Evolutionary conservation across 2,113 vertebrate genomes (phyloP).

Genomic region (Protobothrops mucrosquamatus): DNA sequence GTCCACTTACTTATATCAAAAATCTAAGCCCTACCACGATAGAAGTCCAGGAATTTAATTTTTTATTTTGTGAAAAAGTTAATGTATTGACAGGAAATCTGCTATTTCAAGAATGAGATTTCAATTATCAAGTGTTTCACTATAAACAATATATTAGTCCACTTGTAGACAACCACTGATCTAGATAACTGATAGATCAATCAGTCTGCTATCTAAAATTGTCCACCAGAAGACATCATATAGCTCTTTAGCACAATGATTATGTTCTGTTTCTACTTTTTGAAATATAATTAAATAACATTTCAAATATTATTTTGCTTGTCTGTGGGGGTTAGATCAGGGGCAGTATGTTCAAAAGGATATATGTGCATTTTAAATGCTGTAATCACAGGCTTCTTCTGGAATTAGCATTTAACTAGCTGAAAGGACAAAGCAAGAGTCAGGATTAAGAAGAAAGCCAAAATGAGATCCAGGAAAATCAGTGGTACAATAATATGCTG

Average conservation of each 20-base stretch:
- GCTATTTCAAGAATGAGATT: neutral
- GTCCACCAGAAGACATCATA: conserved; percentile 34
- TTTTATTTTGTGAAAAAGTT: neutral
- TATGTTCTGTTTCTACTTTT: neutral
- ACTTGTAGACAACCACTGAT: neutral
- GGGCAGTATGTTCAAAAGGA: neutral
- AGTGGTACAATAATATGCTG: neutral
- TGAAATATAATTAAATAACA: neutral
- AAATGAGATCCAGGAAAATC: neutral
- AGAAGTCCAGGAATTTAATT: neutral
- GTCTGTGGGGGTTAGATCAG: neutral
- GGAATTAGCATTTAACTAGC: neutral
- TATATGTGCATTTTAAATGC: neutral
- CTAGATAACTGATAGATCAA: neutral
- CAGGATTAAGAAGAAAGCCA: neutral
- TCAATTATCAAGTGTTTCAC: neutral
- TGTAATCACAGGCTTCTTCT: neutral
- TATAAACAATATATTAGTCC: neutral
- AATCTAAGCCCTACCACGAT: neutral
- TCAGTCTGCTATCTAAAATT: neutral
- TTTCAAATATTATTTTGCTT: neutral
- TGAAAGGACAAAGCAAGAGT: neutral
- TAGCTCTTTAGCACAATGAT: neutral
- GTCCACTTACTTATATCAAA: neutral
- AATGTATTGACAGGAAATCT: neutral